Base-by-base conservation (phyloP, 2,888 invertebrate genomes). In the Siphonodentalium dalli region DNA sequence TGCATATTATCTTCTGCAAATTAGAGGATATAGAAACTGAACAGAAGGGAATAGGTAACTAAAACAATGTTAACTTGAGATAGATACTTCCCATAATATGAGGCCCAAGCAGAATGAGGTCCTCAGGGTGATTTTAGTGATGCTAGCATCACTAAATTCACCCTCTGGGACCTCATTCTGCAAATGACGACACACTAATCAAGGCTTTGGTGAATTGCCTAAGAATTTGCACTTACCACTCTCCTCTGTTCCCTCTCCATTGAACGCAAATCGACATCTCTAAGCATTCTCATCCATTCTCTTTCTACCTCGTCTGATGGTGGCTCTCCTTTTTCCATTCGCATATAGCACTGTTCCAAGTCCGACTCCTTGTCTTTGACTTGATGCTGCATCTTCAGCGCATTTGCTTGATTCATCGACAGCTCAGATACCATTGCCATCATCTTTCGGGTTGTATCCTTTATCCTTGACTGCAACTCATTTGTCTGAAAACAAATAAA, bases 401-500 rank as follows among this genome's bases (percentile, higher is more conserved):
- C 72, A 33, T 72, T 69, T 0, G 81, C 79, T 62, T 81, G 80
- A 53, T 78, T 72, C 79, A 82, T 81, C 21, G 82, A 80, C 46
- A 82, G 68, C 59, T 82, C 82, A 0, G 81, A 77, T 27, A 81
- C 79, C 56, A 75, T 66, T 2, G 81, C 78, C 81, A 81, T 82
- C 78, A 82, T 80, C 58, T 80, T 79, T 33, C 79, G 68, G 5
- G 81, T 81, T 7, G 72, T 71, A 35, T 76, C 76, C 45, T 79
- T 80, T 47, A 81, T 79, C 52, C 61, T 69, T 4, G 68, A 62
- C 64, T 80, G 79, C 1, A 78, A 56, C 13, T 72, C 74, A 62
- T 80, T 80, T 37, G 80, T 77, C 79, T 79, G 64, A 21, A 34
- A 40, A 9, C 33, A 13, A 33, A n/a, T 11, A 11, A 18, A 18